phyloP scores from a whole-genome alignment of 2,797 vertebrate species.

The Acrossocheilus fasciatus region DNA sequence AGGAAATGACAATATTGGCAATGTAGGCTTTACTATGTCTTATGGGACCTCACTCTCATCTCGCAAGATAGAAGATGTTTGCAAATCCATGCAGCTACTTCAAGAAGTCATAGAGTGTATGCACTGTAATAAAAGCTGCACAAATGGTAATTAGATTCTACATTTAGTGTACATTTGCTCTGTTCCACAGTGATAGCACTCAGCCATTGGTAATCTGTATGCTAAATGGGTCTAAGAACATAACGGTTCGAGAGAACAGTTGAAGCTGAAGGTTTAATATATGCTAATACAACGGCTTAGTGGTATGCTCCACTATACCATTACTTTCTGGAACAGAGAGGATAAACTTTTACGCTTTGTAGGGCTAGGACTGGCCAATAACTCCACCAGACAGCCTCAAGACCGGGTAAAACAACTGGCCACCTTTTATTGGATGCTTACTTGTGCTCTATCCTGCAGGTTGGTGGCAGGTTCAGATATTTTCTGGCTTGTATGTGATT shows the following conservation, averaged over 20 bases:
- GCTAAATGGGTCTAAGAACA: not conserved
- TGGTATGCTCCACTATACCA: not conserved
- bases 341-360: not conserved
- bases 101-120: not conserved
- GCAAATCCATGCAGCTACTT: not conserved
- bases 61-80: not conserved
- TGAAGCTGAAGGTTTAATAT: not conserved
- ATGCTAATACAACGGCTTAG: not conserved
- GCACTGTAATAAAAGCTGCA: not conserved
- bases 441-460: not conserved
- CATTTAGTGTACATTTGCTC: not conserved
- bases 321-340: slow-evolving; percentile 4
- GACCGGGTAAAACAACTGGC: not conserved
- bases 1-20: not conserved
- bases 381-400: not conserved
- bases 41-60: not conserved
- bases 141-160: not conserved
- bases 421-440: not conserved
- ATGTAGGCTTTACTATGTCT: not conserved
- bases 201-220: not conserved
- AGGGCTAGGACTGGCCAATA: not conserved
- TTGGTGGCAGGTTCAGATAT: not conserved
- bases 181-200: not conserved
- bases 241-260: not conserved
- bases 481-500: not conserved